These are phyloP conservation scores for Plutomurus gul DNA, from an alignment of 1,140 invertebrate species.

Conservation along the genomic window DNA sequence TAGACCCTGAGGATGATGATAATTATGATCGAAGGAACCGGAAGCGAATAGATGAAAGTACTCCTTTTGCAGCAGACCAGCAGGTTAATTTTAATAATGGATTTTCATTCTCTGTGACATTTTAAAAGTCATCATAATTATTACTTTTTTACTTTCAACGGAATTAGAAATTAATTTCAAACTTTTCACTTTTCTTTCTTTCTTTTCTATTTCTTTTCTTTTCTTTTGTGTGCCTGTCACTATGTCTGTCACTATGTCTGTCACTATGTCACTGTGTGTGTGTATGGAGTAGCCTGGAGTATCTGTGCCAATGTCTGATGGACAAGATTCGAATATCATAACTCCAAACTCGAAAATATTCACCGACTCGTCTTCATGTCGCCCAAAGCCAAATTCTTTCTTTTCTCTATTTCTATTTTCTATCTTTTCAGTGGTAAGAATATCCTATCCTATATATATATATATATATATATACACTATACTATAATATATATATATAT, in stretches of 20 bases:
- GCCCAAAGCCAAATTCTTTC: not conserved
- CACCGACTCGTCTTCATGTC: not conserved
- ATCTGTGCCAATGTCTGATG: slow-evolving; percentile 40
- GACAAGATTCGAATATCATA: slow-evolving; percentile 13
- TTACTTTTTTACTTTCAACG: no score
- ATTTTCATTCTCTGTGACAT: no score
- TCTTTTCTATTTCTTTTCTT: no score
- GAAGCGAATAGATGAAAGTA: not conserved
- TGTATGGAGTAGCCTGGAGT: slow-evolving; percentile 17
- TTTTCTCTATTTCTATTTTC: slow-evolving; percentile 12
- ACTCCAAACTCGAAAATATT: slow-evolving; percentile 34
- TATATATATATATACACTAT: no score
- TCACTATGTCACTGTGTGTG: not conserved
- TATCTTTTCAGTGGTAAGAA: not conserved
- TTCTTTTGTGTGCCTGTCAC: no score
- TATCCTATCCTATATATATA: not conserved
- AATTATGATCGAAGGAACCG: not conserved
- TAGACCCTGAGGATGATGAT: no score
- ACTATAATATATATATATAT: no score
- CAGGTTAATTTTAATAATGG: not conserved
- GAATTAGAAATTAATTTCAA: no score
- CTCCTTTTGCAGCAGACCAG: not conserved
- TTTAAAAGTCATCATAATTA: no score
- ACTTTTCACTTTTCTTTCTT: no score
- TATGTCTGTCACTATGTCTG: not conserved